These are phyloP conservation scores for Lasioglossum marginatum DNA, from an alignment of 2,888 invertebrate genomes.

Conservation along the genomic window DNA sequence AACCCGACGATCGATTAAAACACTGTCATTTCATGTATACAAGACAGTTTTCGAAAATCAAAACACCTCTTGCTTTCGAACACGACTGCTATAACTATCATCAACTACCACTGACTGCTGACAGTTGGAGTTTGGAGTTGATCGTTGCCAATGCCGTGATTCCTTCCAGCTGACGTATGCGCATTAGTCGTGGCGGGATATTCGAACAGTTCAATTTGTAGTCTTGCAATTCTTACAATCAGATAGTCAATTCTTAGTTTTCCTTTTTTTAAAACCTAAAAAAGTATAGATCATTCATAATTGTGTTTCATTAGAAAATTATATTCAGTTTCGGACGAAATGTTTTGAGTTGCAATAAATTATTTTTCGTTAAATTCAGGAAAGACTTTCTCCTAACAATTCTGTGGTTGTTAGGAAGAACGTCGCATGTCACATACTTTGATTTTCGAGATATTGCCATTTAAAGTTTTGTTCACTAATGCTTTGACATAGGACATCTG, in stretches of 20 bases:
- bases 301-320: neutral
- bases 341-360: neutral
- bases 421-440: too few species aligned
- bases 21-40: constrained; percentile 12
- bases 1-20: neutral
- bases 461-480: too few species aligned
- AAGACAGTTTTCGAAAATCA: constrained; percentile 1
- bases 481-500: too few species aligned
- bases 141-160: neutral
- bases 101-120: neutral
- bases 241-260: neutral
- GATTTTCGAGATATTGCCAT: too few species aligned
- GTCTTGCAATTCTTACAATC: neutral
- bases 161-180: constrained; percentile 14
- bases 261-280: neutral
- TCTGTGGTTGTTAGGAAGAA: too few species aligned
- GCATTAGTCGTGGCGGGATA: constrained; percentile 30
- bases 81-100: neutral
- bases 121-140: constrained; percentile 29
- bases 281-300: neutral
- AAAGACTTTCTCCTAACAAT: neutral
- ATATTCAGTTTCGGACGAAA: neutral
- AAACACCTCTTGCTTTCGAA: constrained; percentile 32
- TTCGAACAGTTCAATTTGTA: neutral
- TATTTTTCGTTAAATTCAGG: neutral